Conservation (phyloP, 2,888 invertebrate species). For the Scaptomyza flava region DNA sequence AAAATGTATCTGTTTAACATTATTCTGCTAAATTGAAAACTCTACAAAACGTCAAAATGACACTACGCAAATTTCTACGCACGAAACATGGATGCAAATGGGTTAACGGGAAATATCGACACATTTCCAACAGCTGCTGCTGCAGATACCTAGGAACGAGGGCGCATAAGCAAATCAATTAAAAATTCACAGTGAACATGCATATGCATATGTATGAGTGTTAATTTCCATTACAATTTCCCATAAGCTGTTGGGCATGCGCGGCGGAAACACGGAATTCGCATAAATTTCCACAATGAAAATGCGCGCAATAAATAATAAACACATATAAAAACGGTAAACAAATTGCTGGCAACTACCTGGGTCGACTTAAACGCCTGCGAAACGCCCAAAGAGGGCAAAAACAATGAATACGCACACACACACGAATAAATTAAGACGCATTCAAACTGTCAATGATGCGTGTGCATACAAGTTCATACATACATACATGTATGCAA, state of each 20-base stretch:
- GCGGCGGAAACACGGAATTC: conserved; percentile 58
- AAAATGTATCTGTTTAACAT: background rate
- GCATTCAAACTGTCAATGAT: conserved; percentile 47
- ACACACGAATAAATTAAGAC: conserved; percentile 14
- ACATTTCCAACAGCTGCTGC: conserved; percentile 68
- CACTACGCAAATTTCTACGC: background rate
- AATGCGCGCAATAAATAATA: conserved; percentile 52
- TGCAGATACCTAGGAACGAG: conserved; percentile 23
- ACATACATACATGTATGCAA: background rate
- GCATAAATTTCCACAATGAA: conserved; percentile 63
- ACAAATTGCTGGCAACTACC: conserved; percentile 49
- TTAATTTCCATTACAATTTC: conserved; percentile 64
- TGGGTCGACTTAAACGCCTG: conserved; percentile 38
- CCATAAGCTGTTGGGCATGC: conserved; percentile 72
- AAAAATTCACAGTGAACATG: conserved; percentile 31
- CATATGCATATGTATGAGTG: background rate
- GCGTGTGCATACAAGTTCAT: conserved; percentile 8
- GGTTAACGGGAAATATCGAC: conserved; percentile 35
- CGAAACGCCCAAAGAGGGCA: conserved; percentile 33
- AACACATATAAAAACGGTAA: conserved; percentile 34
- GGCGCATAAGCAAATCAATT: conserved; percentile 55
- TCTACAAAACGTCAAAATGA: background rate
- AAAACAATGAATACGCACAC: conserved; percentile 17
- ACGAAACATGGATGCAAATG: conserved; percentile 9
- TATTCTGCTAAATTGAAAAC: background rate